phyloP scores from a whole-genome alignment of 2,113 vertebrate species.

The Melanocharis versteri region DNA sequence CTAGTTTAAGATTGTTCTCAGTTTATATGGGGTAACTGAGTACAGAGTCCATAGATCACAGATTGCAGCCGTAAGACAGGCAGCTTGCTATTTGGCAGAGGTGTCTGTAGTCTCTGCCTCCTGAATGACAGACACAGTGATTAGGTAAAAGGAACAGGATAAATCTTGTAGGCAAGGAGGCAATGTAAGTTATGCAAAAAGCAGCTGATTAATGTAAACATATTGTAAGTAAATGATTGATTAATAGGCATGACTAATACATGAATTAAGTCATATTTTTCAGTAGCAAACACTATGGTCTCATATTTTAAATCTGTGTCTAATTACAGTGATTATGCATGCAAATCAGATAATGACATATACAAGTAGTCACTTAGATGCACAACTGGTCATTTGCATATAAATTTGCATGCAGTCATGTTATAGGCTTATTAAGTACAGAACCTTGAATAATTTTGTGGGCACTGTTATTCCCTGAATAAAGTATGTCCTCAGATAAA shows the following conservation, averaged over 20 bases:
- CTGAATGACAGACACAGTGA: background rate
- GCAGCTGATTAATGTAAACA: constrained; percentile 23
- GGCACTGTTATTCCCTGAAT: background rate
- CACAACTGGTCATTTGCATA: constrained; percentile 31
- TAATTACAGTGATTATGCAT: constrained; percentile 32
- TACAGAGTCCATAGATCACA: background rate
- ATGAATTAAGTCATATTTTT: constrained; percentile 5
- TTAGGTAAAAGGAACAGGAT: background rate
- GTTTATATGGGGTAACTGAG: background rate
- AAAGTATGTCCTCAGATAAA: background rate
- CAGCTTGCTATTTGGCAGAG: background rate
- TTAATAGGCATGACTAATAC: constrained; percentile 28
- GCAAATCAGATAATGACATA: constrained; percentile 28
- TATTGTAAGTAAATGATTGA: constrained; percentile 26
- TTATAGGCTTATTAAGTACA: background rate
- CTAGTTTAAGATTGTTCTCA: background rate
- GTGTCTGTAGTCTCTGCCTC: background rate
- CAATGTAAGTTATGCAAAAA: background rate
- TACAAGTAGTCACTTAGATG: constrained; percentile 4
- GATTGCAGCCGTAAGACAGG: background rate
- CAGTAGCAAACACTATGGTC: background rate
- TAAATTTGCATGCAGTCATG: constrained; percentile 6
- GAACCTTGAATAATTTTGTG: constrained; percentile 14
- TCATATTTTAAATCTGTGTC: background rate
- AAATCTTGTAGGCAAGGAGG: background rate